Evolutionary conservation across 2,797 vertebrate genomes (phyloP).

Genomic region (Rhinatrema bivittatum): DNA sequence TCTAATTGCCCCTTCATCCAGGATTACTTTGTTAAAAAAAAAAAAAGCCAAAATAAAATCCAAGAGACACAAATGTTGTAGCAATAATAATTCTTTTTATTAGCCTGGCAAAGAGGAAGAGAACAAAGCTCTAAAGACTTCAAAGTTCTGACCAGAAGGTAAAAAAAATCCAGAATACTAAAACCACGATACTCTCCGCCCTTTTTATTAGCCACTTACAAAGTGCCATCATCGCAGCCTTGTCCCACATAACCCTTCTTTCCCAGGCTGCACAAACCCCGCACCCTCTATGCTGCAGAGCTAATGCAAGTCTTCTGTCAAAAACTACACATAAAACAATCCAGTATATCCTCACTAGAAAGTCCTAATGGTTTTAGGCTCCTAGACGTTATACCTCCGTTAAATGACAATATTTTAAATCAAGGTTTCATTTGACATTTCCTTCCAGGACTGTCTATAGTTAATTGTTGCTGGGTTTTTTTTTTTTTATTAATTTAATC

Average conservation of each 20-base stretch:
- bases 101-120: constrained; percentile 64
- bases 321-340: constrained; percentile 49
- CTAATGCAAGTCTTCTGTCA: constrained; percentile 64
- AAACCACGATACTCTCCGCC: constrained; percentile 47
- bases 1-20: constrained; percentile 59
- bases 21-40: constrained; percentile 56
- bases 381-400: constrained; percentile 58
- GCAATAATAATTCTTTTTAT: constrained; percentile 74
- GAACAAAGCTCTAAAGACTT: constrained; percentile 70
- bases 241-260: constrained; percentile 36
- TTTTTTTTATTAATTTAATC: constrained; percentile 4
- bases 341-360: constrained; percentile 56
- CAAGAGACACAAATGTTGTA: constrained; percentile 70
- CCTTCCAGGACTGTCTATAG: constrained; percentile 27
- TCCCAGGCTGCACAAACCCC: constrained; percentile 40
- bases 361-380: constrained; percentile 59
- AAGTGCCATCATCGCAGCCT: constrained; percentile 50
- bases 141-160: constrained; percentile 59
- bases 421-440: constrained; percentile 49
- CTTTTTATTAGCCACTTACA: constrained; percentile 54
- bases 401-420: constrained; percentile 67
- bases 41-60: constrained; percentile 64
- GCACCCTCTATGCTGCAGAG: constrained; percentile 34
- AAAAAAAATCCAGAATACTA: constrained; percentile 43
- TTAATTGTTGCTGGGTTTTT: constrained; percentile 1